Percentiles rank a stretch among this genome's conserved stretches.
Evolutionary conservation across 2,113 vertebrate species (phyloP).

Genomic region (Polypterus senegalus): DNA sequence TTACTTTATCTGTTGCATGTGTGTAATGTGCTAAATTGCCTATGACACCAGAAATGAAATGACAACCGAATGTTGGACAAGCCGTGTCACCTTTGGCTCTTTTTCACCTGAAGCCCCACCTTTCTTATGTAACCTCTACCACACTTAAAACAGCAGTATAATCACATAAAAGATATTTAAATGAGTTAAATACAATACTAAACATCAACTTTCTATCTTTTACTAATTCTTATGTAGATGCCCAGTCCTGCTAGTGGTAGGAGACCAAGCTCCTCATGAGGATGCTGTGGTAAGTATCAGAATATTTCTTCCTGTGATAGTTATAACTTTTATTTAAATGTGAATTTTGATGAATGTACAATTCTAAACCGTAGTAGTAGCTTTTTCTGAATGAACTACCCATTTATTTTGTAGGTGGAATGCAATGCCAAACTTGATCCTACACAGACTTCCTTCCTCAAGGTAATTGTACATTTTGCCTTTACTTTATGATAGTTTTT

Average conservation of each 20-base stretch:
- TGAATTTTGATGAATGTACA: not conserved
- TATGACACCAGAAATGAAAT: no score
- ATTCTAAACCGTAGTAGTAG: no score
- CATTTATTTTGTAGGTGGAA: conserved; percentile 52
- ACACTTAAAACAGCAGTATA: no score
- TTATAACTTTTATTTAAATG: not conserved
- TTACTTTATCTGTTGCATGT: no score
- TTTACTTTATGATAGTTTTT: not conserved
- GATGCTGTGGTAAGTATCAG: conserved; percentile 69
- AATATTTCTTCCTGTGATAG: not conserved
- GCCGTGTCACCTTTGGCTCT: no score
- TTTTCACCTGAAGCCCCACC: no score
- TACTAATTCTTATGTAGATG: conserved; percentile 42
- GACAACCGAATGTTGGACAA: no score
- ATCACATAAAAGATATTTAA: no score
- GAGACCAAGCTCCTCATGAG: conserved; percentile 82
- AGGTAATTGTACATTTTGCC: conserved; percentile 31
- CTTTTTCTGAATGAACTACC: no score
- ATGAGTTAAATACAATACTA: no score
- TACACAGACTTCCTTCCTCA: conserved; percentile 70
- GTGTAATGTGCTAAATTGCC: no score
- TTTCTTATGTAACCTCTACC: no score
- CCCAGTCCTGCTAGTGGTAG: conserved; percentile 83
- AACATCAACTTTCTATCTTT: not conserved
- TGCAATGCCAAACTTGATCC: conserved; percentile 72